A percentile compares a stretch with the other conserved stretches of the same genome.
Evolutionary conservation across 2,888 invertebrate species (phyloP).

Genomic region (Syrista parreyssii): DNA sequence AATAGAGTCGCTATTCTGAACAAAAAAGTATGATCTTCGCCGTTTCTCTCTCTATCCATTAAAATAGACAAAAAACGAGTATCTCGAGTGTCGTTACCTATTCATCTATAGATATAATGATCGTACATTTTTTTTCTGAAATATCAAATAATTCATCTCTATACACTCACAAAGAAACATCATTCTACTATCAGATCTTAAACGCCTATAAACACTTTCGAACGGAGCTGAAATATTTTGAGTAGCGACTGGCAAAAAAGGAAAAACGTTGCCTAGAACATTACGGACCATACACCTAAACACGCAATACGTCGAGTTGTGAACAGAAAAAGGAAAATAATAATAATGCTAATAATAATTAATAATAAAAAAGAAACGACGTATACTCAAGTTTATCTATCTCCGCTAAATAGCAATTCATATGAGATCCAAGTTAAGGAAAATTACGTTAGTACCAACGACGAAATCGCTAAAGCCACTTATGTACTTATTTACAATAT

Average conservation of each 20-base stretch:
- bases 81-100: too few relatives aligned
- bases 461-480: slow-evolving; percentile 28
- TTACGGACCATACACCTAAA: not conserved
- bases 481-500: slow-evolving; percentile 42
- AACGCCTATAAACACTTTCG: not conserved
- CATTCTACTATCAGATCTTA: not conserved
- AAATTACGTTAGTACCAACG: not conserved
- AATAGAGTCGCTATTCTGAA: not conserved
- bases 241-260: not conserved
- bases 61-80: too few relatives aligned
- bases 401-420: not conserved
- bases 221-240: not conserved
- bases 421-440: not conserved
- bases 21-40: not conserved
- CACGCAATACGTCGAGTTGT: not conserved
- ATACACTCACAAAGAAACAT: not conserved
- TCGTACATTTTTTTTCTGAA: not conserved
- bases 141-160: not conserved
- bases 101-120: not conserved
- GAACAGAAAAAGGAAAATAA: not conserved
- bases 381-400: not conserved
- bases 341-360: not conserved
- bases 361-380: not conserved
- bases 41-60: not conserved
- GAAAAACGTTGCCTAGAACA: not conserved